Evolutionary conservation across 2,888 invertebrate genomes (phyloP).

Genomic region (Cyclophora albipunctata): DNA sequence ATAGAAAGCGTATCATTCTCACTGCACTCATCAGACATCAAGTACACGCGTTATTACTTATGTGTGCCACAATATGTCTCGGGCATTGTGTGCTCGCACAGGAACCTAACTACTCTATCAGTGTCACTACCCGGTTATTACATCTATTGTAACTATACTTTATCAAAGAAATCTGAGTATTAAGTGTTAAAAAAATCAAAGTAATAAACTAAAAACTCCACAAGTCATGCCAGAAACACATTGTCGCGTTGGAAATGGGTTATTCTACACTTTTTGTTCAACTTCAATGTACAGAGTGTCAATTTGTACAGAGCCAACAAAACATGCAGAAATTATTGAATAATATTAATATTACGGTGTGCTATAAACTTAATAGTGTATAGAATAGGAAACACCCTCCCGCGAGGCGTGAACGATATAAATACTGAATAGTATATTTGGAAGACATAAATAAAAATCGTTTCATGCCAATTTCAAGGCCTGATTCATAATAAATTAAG

Average conservation of each 20-base stretch:
- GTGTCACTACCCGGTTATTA: no score
- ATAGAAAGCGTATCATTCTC: constrained; percentile 63
- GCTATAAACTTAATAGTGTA: constrained; percentile 67
- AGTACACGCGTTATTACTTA: constrained; percentile 33
- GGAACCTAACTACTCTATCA: no score
- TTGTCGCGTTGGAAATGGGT: constrained; percentile 28
- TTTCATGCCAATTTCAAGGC: constrained; percentile 1
- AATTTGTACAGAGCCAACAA: no score
- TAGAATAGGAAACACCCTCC: constrained; percentile 68
- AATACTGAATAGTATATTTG: constrained; percentile 53
- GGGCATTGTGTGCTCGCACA: constrained; percentile 19
- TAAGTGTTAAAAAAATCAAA: not conserved
- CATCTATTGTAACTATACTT: constrained; percentile 10
- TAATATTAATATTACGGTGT: constrained; percentile 42
- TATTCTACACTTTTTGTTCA: constrained; percentile 13
- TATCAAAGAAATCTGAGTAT: constrained; percentile 1
- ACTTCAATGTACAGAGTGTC: no score
- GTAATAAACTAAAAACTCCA: constrained; percentile 7
- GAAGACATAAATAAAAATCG: constrained; percentile 42
- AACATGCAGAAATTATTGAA: no score
- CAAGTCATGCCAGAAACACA: constrained; percentile 37
- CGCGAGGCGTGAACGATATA: constrained; percentile 31
- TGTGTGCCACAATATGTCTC: constrained; percentile 40
- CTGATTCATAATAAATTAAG: constrained; percentile 6
- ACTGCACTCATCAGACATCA: constrained; percentile 42